These are phyloP conservation scores for Zosterops hypoxanthus DNA, from an alignment of 2,113 vertebrate genomes.

Conservation along the genomic window DNA sequence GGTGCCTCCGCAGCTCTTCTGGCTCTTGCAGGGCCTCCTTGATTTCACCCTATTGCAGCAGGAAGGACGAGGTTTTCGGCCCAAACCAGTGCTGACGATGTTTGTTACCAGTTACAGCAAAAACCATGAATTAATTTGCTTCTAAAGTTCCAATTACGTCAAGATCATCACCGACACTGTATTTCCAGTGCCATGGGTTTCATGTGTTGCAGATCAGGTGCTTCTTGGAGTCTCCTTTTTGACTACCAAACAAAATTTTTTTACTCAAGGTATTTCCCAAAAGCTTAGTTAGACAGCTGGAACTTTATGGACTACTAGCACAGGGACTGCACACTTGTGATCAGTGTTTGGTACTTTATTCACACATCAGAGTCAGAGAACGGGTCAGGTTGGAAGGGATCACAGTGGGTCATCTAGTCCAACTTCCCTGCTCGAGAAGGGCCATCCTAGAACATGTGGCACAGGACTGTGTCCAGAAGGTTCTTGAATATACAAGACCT, in stretches of 20 bases:
- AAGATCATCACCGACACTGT: accelerated
- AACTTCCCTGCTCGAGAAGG: not conserved
- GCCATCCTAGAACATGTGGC: not conserved
- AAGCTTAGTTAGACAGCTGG: not conserved
- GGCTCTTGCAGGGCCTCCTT: not conserved
- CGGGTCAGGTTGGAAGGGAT: not conserved
- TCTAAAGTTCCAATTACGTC: not conserved
- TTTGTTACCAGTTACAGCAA: not conserved
- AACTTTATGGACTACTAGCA: not conserved
- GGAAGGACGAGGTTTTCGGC: not conserved
- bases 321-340: not conserved
- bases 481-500: not conserved
- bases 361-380: not conserved
- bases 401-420: not conserved
- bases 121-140: not conserved
- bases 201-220: accelerated
- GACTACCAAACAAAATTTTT: accelerated
- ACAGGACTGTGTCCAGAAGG: not conserved
- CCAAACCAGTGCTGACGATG: not conserved
- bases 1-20: not conserved
- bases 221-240: not conserved
- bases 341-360: not conserved
- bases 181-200: not conserved
- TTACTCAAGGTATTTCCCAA: not conserved
- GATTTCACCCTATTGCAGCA: not conserved